These are phyloP conservation scores for Eupithecia centaureata DNA, from an alignment of 2,888 invertebrate species.

Conservation along the genomic window DNA sequence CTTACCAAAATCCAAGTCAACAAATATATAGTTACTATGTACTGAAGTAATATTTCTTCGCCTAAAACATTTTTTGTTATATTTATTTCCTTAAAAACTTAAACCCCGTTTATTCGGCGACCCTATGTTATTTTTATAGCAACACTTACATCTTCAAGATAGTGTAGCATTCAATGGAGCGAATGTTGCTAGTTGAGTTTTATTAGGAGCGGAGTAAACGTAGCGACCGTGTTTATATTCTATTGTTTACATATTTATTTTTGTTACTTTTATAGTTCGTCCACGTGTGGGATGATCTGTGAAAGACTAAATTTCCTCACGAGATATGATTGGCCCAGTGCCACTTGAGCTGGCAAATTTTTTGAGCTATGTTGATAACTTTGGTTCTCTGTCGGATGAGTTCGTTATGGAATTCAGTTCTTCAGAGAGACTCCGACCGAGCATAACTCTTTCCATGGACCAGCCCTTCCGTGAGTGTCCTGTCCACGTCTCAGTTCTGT, in stretches of 20 bases:
- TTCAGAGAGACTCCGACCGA: too few relatives aligned
- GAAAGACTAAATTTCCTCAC: too few relatives aligned
- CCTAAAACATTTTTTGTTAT: not conserved
- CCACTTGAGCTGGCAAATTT: too few relatives aligned
- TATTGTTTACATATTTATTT: conserved; percentile 31
- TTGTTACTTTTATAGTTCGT: conserved; percentile 4
- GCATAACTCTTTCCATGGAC: too few relatives aligned
- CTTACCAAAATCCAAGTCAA: not conserved
- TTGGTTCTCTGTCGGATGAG: too few relatives aligned
- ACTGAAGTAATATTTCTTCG: too few relatives aligned
- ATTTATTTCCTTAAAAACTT: not conserved
- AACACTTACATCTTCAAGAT: conserved; percentile 35
- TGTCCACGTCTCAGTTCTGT: too few relatives aligned
- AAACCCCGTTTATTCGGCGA: not conserved
- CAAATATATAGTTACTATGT: too few relatives aligned
- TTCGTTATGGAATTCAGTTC: too few relatives aligned
- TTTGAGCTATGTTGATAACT: too few relatives aligned
- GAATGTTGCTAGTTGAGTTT: conserved; percentile 47
- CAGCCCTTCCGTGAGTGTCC: too few relatives aligned
- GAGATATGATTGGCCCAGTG: too few relatives aligned
- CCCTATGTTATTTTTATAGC: conserved; percentile 30
- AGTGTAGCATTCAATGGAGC: conserved; percentile 52
- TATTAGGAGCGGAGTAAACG: conserved; percentile 54
- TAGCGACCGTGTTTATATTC: conserved; percentile 45
- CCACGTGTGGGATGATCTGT: not conserved